A percentile compares a stretch with the other conserved stretches of the same genome.
Conservation (phyloP, 2,888 invertebrate genomes). For the Myathropa florea region DNA sequence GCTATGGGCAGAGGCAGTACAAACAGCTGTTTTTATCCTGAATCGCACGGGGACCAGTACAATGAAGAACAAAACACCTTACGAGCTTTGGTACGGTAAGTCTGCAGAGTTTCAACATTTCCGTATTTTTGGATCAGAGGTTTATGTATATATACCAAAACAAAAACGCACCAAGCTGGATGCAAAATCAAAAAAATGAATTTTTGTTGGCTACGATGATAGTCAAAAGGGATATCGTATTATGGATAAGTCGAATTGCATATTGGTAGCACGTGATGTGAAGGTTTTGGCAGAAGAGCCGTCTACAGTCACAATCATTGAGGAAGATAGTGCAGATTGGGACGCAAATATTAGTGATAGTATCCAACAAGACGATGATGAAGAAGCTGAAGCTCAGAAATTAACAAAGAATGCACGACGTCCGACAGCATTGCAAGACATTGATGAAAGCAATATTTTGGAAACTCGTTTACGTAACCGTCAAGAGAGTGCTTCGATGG, state of each 20-base stretch:
- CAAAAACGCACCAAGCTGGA: conserved; percentile 39
- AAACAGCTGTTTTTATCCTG: conserved; percentile 75
- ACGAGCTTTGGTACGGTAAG: too few species aligned
- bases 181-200: conserved; percentile 37
- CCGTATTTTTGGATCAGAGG: too few species aligned
- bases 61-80: too few species aligned
- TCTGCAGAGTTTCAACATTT: too few species aligned
- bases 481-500: conserved; percentile 4
- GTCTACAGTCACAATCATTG: not conserved
- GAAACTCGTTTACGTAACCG: conserved; percentile 14
- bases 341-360: not conserved
- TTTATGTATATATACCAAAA: too few species aligned
- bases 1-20: conserved; percentile 78
- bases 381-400: not conserved
- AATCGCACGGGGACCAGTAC: too few species aligned
- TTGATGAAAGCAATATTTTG: conserved; percentile 20
- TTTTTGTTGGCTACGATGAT: conserved; percentile 54
- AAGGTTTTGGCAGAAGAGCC: conserved; percentile 4
- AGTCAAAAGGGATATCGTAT: conserved; percentile 37
- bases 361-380: not conserved
- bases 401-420: not conserved
- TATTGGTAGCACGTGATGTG: not conserved
- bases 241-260: not conserved
- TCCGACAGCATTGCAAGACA: not conserved
- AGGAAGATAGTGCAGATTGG: not conserved